A percentile compares a stretch with the other conserved stretches of the same genome.
Evolutionary conservation across 2,797 vertebrate genomes (phyloP).

Genomic region (Pachyuromys duprasi): DNA sequence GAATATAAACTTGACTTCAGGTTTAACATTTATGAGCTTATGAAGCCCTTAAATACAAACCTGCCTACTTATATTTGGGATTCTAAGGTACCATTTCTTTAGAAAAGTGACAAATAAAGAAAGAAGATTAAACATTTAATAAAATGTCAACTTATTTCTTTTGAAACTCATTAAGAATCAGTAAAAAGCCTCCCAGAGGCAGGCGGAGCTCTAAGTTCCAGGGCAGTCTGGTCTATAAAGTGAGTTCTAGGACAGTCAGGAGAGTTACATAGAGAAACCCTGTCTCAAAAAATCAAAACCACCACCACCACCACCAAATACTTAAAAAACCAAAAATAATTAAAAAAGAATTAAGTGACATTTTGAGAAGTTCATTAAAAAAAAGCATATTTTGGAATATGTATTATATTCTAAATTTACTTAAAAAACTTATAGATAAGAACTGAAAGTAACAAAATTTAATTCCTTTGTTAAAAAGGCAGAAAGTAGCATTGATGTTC

Average conservation of each 20-base stretch:
- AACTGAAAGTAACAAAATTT: conserved; percentile 44
- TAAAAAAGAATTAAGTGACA: background rate
- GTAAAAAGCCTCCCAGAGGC: background rate
- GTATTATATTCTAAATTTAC: background rate
- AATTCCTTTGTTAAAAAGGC: background rate
- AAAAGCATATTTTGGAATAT: background rate
- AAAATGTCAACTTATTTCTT: background rate
- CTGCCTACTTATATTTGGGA: background rate
- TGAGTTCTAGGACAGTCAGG: too few species aligned
- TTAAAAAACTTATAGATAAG: background rate
- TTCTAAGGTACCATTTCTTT: conserved; percentile 36
- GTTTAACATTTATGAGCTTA: background rate
- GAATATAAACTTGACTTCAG: too few species aligned
- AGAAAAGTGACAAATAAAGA: conserved; percentile 14
- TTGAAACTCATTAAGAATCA: background rate
- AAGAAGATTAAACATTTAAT: background rate
- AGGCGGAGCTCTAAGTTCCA: too few species aligned
- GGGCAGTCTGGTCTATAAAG: too few species aligned
- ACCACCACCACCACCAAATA: background rate
- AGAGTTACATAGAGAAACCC: too few species aligned
- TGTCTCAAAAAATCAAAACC: too few species aligned
- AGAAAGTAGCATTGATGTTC: background rate
- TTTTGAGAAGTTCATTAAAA: background rate
- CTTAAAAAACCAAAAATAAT: background rate
- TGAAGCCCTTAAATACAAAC: background rate